Evolutionary conservation across 2,797 vertebrate genomes (phyloP), one percentile per base, ranked within the genome.

Genomic region (Schizothorax lantsangensis): DNA sequence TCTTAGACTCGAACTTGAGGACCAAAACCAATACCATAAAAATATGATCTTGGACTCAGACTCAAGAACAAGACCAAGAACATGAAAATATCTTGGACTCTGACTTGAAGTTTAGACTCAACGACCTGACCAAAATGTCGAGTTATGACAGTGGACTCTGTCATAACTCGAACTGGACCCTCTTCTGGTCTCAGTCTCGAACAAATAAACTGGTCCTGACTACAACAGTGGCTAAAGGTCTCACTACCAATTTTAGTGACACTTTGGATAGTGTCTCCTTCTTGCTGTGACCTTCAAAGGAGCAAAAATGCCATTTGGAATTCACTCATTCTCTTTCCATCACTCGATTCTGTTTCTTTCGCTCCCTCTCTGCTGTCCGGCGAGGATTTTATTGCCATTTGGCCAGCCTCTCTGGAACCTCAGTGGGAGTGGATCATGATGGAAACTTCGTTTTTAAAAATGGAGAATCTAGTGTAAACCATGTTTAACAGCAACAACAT

Each of bases 321-420:
- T 15, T 57, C 52, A n/a, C 52, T 15, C 21, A n/a, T 81, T 59
- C 85, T 89, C 90, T 93, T 90, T 87, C 77, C 54, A 79, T 81
- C 68, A 78, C 54, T 81, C 3, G 85, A 91, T 89, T 92, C 88
- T 91, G 79, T 87, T 89, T 52, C 43, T 36, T 36, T 83, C 68
- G 83, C 87, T 89, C 89, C 91, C 90, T 92, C 81, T 95, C 89
- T 93, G 90, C 93, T 94, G 93, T 95, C 93, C 92, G 93, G 90
- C 90, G 88, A 94, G 91, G 87, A 75, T 94, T 95, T 95, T 93
- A 94, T 91, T 92, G 92, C 91, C 86, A 82, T 91, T 94, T 95
- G 95, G 95, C 94, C 92, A 94, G 94, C 84, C 92, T 88, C 40
- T 33, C 92, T 94, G 94, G 93, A 95, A 94, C 93, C 92, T 89